Percentiles rank a stretch among this genome's conserved stretches.
phyloP scores from a whole-genome alignment of 1,140 invertebrate species.

The Procambarus virginalis region DNA sequence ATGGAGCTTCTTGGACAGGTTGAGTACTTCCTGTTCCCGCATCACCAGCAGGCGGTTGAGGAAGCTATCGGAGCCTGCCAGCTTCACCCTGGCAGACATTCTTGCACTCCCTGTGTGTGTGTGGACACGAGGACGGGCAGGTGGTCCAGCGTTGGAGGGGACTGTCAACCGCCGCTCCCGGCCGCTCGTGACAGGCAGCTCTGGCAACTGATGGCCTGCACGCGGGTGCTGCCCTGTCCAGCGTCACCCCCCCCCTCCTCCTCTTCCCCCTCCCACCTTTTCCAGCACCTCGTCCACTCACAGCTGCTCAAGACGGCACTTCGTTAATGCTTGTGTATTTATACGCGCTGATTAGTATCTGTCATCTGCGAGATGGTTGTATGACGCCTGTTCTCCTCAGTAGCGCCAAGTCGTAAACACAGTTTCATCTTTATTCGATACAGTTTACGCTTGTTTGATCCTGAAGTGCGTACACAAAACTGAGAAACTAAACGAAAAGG shows the following conservation, averaged over 20 bases:
- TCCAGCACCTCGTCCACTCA: background rate
- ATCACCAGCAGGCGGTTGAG: slow-evolving; percentile 24
- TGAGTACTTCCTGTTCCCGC: slow-evolving; percentile 30
- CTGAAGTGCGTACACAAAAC: background rate
- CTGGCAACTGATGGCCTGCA: background rate
- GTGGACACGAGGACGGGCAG: background rate
- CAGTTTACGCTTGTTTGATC: background rate
- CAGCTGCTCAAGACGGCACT: slow-evolving; percentile 14
- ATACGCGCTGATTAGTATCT: too few species aligned
- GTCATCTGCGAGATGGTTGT: too few species aligned
- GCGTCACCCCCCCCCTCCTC: background rate
- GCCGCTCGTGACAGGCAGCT: background rate
- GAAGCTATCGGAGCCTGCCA: slow-evolving; percentile 12
- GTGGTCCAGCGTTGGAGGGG: background rate
- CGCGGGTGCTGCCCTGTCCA: background rate
- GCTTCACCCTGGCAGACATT: slow-evolving; percentile 11
- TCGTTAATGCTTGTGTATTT: background rate
- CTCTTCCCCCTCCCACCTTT: background rate
- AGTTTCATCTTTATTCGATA: background rate
- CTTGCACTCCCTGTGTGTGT: background rate
- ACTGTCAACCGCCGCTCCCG: background rate
- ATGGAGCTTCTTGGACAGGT: slow-evolving; percentile 38
- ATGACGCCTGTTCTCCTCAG: too few species aligned
- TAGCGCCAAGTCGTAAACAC: background rate
- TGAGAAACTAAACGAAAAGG: background rate